Conservation (phyloP, 2,797 vertebrate species). For the Anomalospiza imberbis region DNA sequence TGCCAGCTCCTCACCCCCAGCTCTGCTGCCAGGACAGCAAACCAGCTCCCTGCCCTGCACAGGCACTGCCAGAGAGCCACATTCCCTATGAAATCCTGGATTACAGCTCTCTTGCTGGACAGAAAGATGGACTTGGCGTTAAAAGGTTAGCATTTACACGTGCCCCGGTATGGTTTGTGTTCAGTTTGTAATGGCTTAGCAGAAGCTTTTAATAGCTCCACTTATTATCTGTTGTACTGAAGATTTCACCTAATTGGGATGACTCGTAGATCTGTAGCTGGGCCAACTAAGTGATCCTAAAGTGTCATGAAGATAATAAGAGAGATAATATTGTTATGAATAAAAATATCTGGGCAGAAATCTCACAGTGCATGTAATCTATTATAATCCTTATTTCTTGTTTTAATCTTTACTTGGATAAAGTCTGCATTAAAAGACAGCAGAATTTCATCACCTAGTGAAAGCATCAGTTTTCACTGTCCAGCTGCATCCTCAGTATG, state of each 20-base stretch:
- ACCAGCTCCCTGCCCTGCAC: neutral
- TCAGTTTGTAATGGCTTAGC: neutral
- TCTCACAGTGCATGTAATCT: neutral
- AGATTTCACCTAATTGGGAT: neutral
- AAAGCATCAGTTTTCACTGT: slow-evolving; percentile 14
- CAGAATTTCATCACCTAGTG: slow-evolving; percentile 26
- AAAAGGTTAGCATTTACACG: neutral
- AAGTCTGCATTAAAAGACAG: neutral
- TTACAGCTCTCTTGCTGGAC: neutral
- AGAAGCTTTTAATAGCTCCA: neutral
- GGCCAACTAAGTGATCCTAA: neutral
- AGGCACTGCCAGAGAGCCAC: neutral
- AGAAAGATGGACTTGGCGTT: neutral
- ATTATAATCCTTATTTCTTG: neutral
- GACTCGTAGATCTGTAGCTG: neutral
- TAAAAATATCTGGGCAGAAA: neutral
- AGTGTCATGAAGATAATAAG: neutral
- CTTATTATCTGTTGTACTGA: neutral
- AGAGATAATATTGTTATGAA: neutral
- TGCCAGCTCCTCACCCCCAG: neutral
- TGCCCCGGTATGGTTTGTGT: neutral
- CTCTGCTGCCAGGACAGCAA: neutral
- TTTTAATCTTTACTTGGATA: slow-evolving; percentile 6
- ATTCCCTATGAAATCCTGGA: neutral
- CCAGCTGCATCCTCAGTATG: neutral